Conservation (phyloP, 92 coral and sea anemone species). For the Pocillopora grandis region DNA sequence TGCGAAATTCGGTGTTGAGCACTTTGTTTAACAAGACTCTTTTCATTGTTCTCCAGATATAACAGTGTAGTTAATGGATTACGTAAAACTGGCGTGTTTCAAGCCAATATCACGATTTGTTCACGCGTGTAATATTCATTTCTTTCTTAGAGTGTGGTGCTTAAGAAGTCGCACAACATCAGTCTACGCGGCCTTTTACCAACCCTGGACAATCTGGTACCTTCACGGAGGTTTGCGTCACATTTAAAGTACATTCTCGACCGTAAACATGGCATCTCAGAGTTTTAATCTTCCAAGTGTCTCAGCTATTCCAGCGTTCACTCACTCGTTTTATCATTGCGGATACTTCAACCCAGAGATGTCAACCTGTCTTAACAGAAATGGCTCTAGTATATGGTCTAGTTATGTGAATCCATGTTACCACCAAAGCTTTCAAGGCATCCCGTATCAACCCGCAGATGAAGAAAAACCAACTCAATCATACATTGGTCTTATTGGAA, state of each 20-base stretch:
- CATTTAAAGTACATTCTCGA: not conserved
- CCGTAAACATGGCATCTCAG: not conserved
- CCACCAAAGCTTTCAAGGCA: conserved; percentile 12
- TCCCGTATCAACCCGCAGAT: conserved; percentile 15
- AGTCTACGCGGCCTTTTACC: not conserved
- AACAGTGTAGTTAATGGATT: conserved; percentile 8
- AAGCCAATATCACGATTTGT: not conserved
- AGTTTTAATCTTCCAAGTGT: conserved; percentile 19
- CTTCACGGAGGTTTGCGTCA: not conserved
- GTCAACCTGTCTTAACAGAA: not conserved
- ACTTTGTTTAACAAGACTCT: not conserved
- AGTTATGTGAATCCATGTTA: conserved; percentile 7
- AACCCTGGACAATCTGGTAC: not conserved
- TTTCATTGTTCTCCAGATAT: not conserved
- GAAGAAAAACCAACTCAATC: conserved; percentile 87
- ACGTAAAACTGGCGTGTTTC: not conserved
- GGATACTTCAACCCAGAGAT: conserved; percentile 16
- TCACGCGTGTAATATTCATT: not conserved
- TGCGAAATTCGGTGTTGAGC: not conserved
- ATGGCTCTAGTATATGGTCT: not conserved
- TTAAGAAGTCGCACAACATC: not conserved
- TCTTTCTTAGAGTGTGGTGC: not conserved
- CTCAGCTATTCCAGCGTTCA: not conserved
- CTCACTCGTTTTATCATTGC: conserved; percentile 1
- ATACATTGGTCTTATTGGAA: conserved; percentile 80